phyloP scores from a whole-genome alignment of 2,888 invertebrate genomes.

The Philopedon plagiatum region DNA sequence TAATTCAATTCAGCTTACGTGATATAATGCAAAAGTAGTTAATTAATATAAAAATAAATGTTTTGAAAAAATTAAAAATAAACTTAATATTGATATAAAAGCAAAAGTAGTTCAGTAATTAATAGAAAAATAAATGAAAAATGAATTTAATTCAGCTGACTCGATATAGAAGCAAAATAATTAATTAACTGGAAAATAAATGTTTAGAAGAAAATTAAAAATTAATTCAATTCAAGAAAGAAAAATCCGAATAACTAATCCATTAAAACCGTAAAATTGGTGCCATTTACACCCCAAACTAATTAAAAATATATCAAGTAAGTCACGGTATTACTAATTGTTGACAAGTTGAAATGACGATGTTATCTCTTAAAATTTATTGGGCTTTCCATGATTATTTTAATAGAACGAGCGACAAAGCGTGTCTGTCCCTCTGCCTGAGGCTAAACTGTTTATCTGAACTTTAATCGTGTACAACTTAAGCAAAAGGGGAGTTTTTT shows the following conservation, averaged over 20 bases:
- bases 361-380: constrained; percentile 45
- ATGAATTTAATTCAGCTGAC: no score
- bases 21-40: no score
- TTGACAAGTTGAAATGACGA: constrained; percentile 51
- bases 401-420: constrained; percentile 38
- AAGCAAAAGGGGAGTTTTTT: constrained; percentile 13
- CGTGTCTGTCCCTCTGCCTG: constrained; percentile 38
- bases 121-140: no score
- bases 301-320: constrained; percentile 48
- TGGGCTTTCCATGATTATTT: constrained; percentile 46
- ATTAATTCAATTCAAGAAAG: no score
- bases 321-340: constrained; percentile 52
- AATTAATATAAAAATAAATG: no score
- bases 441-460: constrained; percentile 37
- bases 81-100: no score
- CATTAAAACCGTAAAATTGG: constrained; percentile 6
- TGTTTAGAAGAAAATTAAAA: no score
- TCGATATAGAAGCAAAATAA: no score
- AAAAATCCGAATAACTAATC: constrained; percentile 13
- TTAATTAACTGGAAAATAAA: no score
- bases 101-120: no score
- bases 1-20: no score
- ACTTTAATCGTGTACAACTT: constrained; percentile 27
- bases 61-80: no score
- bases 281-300: constrained; percentile 27